Evolutionary conservation across 1,140 invertebrate genomes (phyloP), one percentile per base, ranked within the genome.

Genomic region (Maniola jurtina): DNA sequence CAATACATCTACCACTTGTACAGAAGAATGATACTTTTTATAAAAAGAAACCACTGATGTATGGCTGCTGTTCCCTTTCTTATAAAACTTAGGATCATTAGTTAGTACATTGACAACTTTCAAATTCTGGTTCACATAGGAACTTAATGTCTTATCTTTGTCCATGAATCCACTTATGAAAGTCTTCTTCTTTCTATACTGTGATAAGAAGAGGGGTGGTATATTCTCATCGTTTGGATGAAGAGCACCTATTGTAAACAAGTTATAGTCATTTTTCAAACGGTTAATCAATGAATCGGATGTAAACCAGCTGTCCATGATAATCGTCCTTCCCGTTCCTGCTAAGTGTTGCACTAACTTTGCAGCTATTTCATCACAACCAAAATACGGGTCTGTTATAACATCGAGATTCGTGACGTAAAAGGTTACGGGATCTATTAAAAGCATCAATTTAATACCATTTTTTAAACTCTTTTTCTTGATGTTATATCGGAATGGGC

Each of bases 351-450:
- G 79, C 7, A 85, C 77, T 54, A 91, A 61, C 64, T 89, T 87
- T 47, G 78, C 79, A 8, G 83, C 77, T 61, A 86, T 85, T n/a
- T 86, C 80, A 35, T 79, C 73, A 11, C 75, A 58, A 52, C 75
- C 75, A 76, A 83, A 83, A 61, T 80, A 84, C 42, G 76, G 76
- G 72, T 90, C 86, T 10, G 84, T 90, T 36, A 88, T 83, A 35
- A 92, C 83, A 76, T 93, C 89, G 36, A 92, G 71, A 66, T 92
- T 92, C 14, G 75, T 77, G 0, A 91, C 77, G 76, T 92, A 93
- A 70, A 91, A 91, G 42, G 76, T 91, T 56, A 76, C 71, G 7
- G 91, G 72, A 70, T 92, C 91, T 15, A 89, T 84, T 10, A 92
- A 65, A 5, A 89, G 64, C 38, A 87, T 83, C 34, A 92, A 63